A percentile compares a stretch with the other conserved stretches of the same genome.
These are phyloP conservation scores for Miltochrista miniata DNA, from an alignment of 2,888 invertebrate genomes.

Conservation along the genomic window DNA sequence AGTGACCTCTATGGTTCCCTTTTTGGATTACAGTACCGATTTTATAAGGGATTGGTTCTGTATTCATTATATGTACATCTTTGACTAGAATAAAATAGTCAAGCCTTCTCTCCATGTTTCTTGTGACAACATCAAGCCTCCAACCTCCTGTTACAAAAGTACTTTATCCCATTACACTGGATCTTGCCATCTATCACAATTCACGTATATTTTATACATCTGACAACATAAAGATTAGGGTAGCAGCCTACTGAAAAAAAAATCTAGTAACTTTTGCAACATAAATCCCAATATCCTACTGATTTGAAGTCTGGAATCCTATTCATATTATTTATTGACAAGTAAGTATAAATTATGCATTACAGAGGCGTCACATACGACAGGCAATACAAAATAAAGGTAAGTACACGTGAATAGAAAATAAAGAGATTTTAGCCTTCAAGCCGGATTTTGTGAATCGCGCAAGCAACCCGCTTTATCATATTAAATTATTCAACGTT, in stretches of 20 bases:
- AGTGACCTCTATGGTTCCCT: no score
- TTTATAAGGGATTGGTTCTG: no score
- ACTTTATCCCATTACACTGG: no score
- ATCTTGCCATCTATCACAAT: no score
- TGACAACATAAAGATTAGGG: neutral
- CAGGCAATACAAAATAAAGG: constrained; percentile 19
- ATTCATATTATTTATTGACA: constrained; percentile 13
- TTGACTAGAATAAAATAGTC: no score
- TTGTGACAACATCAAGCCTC: no score
- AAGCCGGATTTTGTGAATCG: constrained; percentile 26
- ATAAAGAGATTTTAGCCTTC: constrained; percentile 23
- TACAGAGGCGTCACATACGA: constrained; percentile 9
- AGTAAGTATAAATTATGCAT: constrained; percentile 24
- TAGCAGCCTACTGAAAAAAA: neutral
- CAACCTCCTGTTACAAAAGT: no score
- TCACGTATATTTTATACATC: no score
- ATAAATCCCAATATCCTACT: constrained; percentile 4
- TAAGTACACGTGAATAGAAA: constrained; percentile 15
- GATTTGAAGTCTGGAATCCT: constrained; percentile 6
- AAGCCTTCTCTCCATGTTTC: no score
- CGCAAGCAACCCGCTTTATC: constrained; percentile 9
- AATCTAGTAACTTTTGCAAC: neutral
- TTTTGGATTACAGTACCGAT: no score
- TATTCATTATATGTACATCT: no score
- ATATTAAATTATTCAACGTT: constrained; percentile 31